These are phyloP conservation scores for Pseudopleuronectes americanus DNA, from an alignment of 2,797 vertebrate genomes.

Conservation along the genomic window DNA sequence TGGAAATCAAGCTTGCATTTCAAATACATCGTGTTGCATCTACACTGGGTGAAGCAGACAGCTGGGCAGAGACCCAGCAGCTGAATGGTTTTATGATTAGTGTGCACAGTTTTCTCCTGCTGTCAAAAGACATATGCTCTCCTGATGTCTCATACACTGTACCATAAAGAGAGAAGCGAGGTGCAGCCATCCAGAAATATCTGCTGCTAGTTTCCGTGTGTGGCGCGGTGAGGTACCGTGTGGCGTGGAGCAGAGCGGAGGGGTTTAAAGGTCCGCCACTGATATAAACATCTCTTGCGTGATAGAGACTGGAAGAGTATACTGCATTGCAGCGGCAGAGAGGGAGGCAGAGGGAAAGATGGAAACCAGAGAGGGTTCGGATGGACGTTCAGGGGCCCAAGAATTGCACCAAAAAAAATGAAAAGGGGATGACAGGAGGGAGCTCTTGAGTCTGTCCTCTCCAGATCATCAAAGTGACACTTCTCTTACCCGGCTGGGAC, in stretches of 20 bases:
- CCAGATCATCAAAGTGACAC: conserved; percentile 71
- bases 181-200: conserved; percentile 35
- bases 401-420: conserved; percentile 39
- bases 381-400: conserved; percentile 39
- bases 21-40: conserved; percentile 21
- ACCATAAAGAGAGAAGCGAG: conserved; percentile 10
- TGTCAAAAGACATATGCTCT: conserved; percentile 60
- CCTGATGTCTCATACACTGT: conserved; percentile 45
- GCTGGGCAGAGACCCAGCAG: conserved; percentile 22
- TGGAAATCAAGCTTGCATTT: conserved; percentile 34
- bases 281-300: conserved; percentile 59
- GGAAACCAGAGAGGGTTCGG: conserved; percentile 40
- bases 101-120: conserved; percentile 34
- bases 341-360: conserved; percentile 27
- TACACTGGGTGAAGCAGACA: conserved; percentile 27
- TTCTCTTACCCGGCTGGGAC: conserved; percentile 54
- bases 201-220: conserved; percentile 32
- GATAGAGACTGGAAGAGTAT: conserved; percentile 53
- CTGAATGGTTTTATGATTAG: conserved; percentile 37
- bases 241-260: background rate
- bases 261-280: conserved; percentile 45
- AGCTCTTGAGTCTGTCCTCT: conserved; percentile 66
- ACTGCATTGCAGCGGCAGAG: conserved; percentile 72
- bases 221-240: background rate
- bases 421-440: conserved; percentile 49